Conservation (phyloP, 2,888 invertebrate genomes). For the Polia nebulosa region DNA sequence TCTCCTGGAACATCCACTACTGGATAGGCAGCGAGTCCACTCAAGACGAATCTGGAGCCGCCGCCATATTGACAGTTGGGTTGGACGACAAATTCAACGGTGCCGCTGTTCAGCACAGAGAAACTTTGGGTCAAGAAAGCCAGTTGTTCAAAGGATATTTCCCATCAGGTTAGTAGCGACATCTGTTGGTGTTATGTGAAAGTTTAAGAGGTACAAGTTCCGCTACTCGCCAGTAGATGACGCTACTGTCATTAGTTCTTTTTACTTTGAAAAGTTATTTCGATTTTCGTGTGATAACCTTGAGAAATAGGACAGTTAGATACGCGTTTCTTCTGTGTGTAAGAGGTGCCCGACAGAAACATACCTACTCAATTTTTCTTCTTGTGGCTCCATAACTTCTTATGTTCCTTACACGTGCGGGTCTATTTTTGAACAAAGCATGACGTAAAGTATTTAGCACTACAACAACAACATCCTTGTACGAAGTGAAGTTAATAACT, state of each 20-base stretch:
- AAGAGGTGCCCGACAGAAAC: background rate
- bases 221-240: conserved; percentile 24
- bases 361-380: too few species aligned
- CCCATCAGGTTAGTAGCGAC: conserved; percentile 86
- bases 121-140: conserved; percentile 96
- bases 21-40: conserved; percentile 96
- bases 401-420: background rate
- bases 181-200: conserved; percentile 1
- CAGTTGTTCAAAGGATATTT: conserved; percentile 95
- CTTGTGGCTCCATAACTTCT: background rate
- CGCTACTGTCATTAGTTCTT: too few species aligned
- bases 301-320: background rate
- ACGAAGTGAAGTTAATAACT: conserved; percentile 18
- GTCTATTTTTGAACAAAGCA: conserved; percentile 5
- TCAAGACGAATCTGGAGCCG: conserved; percentile 94
- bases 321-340: background rate
- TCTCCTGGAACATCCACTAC: conserved; percentile 96
- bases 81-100: conserved; percentile 96
- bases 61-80: conserved; percentile 95
- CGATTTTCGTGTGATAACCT: background rate
- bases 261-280: too few species aligned
- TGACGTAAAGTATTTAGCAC: conserved; percentile 13
- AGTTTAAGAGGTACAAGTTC: background rate
- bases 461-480: background rate
- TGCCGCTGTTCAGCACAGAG: conserved; percentile 96